These are phyloP conservation scores for Puma concolor DNA, from an alignment of 2,113 vertebrate species.

Conservation along the genomic window DNA sequence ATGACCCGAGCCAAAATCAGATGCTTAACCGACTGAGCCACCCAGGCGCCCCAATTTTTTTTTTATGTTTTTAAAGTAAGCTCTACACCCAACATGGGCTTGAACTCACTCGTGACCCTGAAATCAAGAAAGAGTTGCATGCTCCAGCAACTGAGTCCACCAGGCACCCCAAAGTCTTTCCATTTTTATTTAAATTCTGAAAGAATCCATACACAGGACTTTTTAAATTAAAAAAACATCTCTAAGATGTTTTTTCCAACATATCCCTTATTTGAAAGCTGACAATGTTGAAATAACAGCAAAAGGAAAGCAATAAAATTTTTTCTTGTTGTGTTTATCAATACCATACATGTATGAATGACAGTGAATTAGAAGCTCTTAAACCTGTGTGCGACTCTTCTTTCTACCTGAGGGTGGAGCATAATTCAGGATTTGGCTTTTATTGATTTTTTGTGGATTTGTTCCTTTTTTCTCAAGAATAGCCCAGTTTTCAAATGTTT, in stretches of 20 bases:
- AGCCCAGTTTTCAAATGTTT: not conserved
- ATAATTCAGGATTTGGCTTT: conserved; percentile 17
- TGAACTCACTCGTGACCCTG: not conserved
- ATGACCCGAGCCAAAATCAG: not conserved
- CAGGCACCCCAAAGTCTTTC: not conserved
- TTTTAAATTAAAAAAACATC: conserved; percentile 23
- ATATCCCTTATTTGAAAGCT: conserved; percentile 50
- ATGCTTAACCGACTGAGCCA: not conserved
- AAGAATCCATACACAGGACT: not conserved
- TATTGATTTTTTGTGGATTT: not conserved
- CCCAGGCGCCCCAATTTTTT: not conserved
- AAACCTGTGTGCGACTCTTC: not conserved
- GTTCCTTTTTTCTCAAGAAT: conserved; percentile 25
- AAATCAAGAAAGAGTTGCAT: not conserved
- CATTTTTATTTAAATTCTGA: conserved; percentile 27
- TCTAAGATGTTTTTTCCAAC: conserved; percentile 5
- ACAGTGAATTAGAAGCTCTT: not conserved
- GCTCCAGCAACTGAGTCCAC: not conserved
- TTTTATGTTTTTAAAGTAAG: not conserved
- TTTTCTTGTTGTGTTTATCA: not conserved
- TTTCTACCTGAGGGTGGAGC: not conserved
- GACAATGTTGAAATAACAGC: not conserved
- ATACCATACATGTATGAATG: not conserved
- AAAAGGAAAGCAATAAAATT: not conserved
- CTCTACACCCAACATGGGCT: not conserved